phyloP scores from a whole-genome alignment of 2,797 vertebrate species.

The Falco peregrinus region DNA sequence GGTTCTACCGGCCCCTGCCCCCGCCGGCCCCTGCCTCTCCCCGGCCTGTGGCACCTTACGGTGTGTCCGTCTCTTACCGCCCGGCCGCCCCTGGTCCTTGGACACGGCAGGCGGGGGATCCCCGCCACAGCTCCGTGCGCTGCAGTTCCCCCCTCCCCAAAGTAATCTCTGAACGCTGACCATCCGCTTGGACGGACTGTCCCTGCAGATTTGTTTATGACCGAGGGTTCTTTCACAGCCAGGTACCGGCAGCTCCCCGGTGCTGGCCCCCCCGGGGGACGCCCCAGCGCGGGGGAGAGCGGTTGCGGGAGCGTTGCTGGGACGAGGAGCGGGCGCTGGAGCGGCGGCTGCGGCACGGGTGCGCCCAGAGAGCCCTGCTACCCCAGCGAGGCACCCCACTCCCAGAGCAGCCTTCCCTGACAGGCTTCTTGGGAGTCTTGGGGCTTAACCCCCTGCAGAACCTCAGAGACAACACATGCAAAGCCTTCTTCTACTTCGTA shows the following conservation, averaged over 20 bases:
- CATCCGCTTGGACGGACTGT: not conserved
- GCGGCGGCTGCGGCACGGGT: not conserved
- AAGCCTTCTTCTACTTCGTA: not conserved
- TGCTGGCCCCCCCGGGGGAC: not conserved
- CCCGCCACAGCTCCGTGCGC: fast-evolving
- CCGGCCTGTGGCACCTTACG: not conserved
- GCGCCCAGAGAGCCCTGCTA: not conserved
- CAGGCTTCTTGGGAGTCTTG: not conserved
- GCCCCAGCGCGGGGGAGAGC: not conserved
- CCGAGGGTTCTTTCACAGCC: not conserved
- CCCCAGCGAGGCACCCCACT: not conserved
- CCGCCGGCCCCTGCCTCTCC: not conserved
- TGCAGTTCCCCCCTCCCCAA: fast-evolving
- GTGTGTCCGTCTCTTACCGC: fast-evolving
- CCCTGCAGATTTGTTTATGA: not conserved
- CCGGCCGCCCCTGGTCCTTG: not conserved
- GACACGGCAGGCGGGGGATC: not conserved
- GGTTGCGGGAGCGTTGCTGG: not conserved
- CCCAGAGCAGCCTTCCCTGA: not conserved
- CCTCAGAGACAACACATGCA: not conserved
- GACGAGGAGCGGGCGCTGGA: not conserved
- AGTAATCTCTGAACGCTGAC: too few relatives aligned
- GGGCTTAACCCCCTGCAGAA: not conserved
- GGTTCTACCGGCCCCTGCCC: too few relatives aligned
- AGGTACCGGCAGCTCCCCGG: not conserved